Evolutionary conservation across 1,140 invertebrate species (phyloP).

Genomic region (Temnothorax nylanderi): DNA sequence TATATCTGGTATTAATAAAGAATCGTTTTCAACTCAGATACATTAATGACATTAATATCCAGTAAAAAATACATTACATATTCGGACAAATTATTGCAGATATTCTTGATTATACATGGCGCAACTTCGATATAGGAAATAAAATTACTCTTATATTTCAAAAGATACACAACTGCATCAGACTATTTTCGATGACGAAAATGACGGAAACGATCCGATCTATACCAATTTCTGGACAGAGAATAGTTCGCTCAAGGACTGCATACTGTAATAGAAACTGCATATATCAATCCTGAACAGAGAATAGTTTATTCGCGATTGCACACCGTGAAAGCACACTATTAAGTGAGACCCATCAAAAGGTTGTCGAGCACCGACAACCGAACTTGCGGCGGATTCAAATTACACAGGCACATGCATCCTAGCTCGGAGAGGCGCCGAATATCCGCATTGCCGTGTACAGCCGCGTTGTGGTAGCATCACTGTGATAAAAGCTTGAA

Average conservation of each 20-base stretch:
- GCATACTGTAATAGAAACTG: not conserved
- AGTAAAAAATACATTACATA: not conserved
- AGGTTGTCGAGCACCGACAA: constrained; percentile 26
- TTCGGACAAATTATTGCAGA: not conserved
- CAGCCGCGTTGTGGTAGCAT: not conserved
- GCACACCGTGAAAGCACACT: constrained; percentile 17
- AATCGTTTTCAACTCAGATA: not conserved
- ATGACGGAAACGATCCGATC: not conserved
- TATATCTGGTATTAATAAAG: not conserved
- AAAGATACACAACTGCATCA: not conserved
- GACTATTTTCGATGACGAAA: not conserved
- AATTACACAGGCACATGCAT: constrained; percentile 51
- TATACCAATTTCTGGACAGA: not conserved
- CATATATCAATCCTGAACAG: not conserved
- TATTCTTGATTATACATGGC: not conserved
- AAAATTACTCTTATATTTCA: not conserved
- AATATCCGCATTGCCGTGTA: constrained; percentile 56
- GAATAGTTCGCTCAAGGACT: not conserved
- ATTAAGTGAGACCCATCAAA: constrained; percentile 21
- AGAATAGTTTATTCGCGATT: constrained; percentile 2
- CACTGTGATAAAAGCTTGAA: not conserved
- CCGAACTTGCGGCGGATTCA: constrained; percentile 24
- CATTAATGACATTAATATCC: not conserved
- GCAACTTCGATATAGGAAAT: not conserved
- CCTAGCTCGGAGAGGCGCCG: not conserved